Base-by-base conservation (phyloP, 2,888 invertebrate species). In the Leptinotarsa rubiginosa region DNA sequence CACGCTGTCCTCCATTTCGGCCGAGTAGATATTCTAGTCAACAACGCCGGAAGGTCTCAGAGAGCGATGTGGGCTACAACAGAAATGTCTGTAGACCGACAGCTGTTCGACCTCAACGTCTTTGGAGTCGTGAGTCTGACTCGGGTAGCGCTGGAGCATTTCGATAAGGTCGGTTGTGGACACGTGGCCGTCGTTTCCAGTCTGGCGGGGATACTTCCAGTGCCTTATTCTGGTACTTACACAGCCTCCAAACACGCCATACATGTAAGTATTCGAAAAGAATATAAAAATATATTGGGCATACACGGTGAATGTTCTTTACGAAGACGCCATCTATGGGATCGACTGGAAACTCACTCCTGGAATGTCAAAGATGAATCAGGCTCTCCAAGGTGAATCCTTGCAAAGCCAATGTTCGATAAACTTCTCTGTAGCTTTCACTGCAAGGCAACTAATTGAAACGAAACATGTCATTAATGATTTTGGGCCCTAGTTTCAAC, bases 31-130 rank as follows among this genome's bases (percentile, higher is more conserved):
- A 90, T 96, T 73, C 88, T 96, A 52, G 91, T 96, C 0, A 95
- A 94, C 84, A 96, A 96, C 88, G 95, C 95, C 1, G 96, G 95
- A 15, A 68, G 95, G 71, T 93, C 94, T 10, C 96, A 96, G 85
- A 89, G 95, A 77, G 93, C 93, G 0, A 81, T 86, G 22, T 95
- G 94, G 93, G 92, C 93, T 76, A 89, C 92, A 1, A 94, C 93
- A 65, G 91, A 93, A 1, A 77, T 94, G 1, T 86, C 89, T 59
- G 95, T 96, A 0, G 96, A 96, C 85, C 89, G 89, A 65, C 91
- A 93, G 75, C 88, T 95, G 81, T 94, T 96, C 84, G 92, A 95
- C 50, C 85, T 96, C 72, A 95, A 96, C 86, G 94, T 95, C 0
- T 93, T 96, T 79, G 90, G 93, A 0, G 89, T 92, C 5, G 85